These are phyloP conservation scores for Nephila pilipes DNA, from an alignment of 1,140 invertebrate genomes.

Conservation along the genomic window DNA sequence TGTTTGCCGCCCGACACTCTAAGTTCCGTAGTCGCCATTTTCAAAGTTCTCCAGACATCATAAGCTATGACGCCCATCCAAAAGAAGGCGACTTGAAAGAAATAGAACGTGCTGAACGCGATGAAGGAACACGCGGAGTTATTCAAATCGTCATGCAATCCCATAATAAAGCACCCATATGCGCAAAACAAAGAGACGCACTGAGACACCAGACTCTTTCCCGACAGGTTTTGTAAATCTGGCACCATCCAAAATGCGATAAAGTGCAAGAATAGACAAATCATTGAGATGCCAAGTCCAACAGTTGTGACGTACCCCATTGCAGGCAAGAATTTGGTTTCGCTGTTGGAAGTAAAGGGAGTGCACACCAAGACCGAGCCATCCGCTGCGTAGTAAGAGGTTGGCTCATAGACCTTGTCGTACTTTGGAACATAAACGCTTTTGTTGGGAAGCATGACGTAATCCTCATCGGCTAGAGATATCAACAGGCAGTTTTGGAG, in stretches of 20 bases:
- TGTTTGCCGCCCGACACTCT: constrained; percentile 81
- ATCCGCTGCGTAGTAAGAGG: constrained; percentile 80
- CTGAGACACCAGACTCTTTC: constrained; percentile 83
- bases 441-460: constrained; percentile 80
- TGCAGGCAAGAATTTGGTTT: constrained; percentile 45
- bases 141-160: constrained; percentile 77
- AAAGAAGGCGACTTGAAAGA: constrained; percentile 84
- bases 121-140: constrained; percentile 80
- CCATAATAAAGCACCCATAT: constrained; percentile 82
- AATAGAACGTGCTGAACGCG: constrained; percentile 83
- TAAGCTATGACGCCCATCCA: constrained; percentile 86
- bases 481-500: constrained; percentile 81
- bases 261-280: constrained; percentile 83
- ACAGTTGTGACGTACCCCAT: constrained; percentile 82
- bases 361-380: constrained; percentile 79
- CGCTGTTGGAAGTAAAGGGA: constrained; percentile 23
- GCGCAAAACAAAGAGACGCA: constrained; percentile 82
- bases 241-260: constrained; percentile 82
- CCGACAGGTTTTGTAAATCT: constrained; percentile 83
- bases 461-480: constrained; percentile 81
- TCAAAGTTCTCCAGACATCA: constrained; percentile 84
- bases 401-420: constrained; percentile 79
- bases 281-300: constrained; percentile 82
- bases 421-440: constrained; percentile 81
- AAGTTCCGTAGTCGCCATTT: constrained; percentile 83